Evolutionary conservation across 2,888 invertebrate species (phyloP).

Genomic region (Protodeltote pygarga): DNA sequence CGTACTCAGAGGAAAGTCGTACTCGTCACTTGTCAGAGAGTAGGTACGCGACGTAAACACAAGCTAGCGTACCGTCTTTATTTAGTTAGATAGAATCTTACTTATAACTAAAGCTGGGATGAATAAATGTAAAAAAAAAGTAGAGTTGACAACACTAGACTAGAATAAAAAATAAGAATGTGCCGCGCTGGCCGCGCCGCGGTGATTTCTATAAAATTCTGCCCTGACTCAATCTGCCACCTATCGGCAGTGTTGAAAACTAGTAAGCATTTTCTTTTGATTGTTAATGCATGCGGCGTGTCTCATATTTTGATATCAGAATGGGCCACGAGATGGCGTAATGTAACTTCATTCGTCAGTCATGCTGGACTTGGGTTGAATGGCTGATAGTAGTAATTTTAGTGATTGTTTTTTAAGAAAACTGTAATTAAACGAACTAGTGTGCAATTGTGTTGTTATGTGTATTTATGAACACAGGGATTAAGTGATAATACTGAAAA

Average conservation of each 20-base stretch:
- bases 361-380: constrained; percentile 69
- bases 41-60: too few species aligned
- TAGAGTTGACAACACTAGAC: too few species aligned
- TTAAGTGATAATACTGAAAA: constrained; percentile 26
- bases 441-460: constrained; percentile 40
- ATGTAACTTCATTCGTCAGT: constrained; percentile 40
- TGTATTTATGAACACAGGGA: constrained; percentile 25
- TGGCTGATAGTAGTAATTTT: constrained; percentile 73
- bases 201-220: too few species aligned
- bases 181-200: too few species aligned
- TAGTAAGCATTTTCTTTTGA: constrained; percentile 7
- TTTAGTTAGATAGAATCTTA: too few species aligned
- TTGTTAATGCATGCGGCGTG: background rate
- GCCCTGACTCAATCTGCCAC: too few species aligned
- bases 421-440: constrained; percentile 46
- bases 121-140: too few species aligned
- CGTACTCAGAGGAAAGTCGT: too few species aligned
- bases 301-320: constrained; percentile 9
- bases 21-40: too few species aligned
- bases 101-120: too few species aligned
- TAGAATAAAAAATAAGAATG: too few species aligned
- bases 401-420: constrained; percentile 60
- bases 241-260: constrained; percentile 10
- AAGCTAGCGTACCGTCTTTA: too few species aligned
- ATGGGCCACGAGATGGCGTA: constrained; percentile 64